phyloP scores from a whole-genome alignment of 2,888 invertebrate genomes.

The Nemapogon koenigi region DNA sequence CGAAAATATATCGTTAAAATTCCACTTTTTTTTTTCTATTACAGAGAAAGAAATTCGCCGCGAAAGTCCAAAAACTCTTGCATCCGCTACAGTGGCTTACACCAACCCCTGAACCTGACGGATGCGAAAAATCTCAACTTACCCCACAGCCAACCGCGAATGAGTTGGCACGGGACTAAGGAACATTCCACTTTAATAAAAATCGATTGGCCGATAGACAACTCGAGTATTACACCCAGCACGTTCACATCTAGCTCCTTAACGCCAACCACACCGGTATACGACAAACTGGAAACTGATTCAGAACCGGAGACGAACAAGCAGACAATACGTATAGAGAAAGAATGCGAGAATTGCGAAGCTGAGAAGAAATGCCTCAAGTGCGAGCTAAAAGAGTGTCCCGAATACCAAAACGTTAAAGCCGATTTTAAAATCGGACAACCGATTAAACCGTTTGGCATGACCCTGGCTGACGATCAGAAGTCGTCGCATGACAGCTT shows the following conservation, averaged over 20 bases:
- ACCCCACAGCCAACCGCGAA: conserved; percentile 13
- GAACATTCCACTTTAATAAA: conserved; percentile 54
- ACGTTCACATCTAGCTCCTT: conserved; percentile 41
- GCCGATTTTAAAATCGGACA: conserved; percentile 8
- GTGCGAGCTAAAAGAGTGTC: conserved; percentile 41
- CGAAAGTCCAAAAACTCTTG: conserved; percentile 37
- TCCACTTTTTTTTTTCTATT: too few species aligned
- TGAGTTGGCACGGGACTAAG: conserved; percentile 46
- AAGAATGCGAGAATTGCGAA: conserved; percentile 29
- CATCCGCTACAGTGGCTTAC: conserved; percentile 41
- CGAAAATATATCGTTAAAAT: too few species aligned
- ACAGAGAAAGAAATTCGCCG: conserved; percentile 54
- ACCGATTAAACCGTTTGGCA: conserved; percentile 16
- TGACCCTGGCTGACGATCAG: conserved; percentile 18
- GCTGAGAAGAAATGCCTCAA: conserved; percentile 44
- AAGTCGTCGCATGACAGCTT: conserved; percentile 30
- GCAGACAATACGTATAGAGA: conserved; percentile 40
- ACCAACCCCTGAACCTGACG: conserved; percentile 24
- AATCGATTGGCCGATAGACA: conserved; percentile 51
- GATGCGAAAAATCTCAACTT: conserved; percentile 15
- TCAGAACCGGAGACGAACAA: conserved; percentile 45
- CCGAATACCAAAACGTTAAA: conserved; percentile 36
- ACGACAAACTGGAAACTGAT: conserved; percentile 52
- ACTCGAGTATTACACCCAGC: conserved; percentile 33
- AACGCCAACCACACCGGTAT: conserved; percentile 41